Conservation (phyloP, 2,797 vertebrate genomes). For the Taeniopygia guttata region DNA sequence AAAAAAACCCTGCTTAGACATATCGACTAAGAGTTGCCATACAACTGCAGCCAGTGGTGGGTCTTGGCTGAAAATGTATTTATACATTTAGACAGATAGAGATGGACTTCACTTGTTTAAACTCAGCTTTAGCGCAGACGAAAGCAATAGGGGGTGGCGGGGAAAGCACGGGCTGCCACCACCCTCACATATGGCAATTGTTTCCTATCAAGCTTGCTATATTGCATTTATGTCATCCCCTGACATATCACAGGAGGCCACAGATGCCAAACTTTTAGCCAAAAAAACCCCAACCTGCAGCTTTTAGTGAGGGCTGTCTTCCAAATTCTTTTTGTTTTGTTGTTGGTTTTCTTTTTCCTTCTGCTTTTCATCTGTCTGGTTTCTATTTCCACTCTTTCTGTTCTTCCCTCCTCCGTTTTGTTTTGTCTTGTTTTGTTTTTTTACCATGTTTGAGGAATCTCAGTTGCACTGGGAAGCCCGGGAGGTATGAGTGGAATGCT, state of each 20-base stretch:
- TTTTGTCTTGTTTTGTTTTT: constrained; percentile 51
- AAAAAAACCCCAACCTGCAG: background rate
- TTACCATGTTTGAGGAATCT: constrained; percentile 42
- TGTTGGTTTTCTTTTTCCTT: constrained; percentile 25
- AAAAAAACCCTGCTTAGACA: background rate
- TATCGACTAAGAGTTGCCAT: constrained; percentile 21
- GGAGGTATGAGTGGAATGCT: constrained; percentile 71
- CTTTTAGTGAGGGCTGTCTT: constrained; percentile 2
- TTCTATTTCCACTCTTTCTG: background rate
- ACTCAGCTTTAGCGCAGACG: constrained; percentile 46
- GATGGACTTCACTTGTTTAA: constrained; percentile 60
- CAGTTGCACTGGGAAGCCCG: constrained; percentile 39
- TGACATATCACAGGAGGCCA: constrained; percentile 34
- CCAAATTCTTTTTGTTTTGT: constrained; percentile 22
- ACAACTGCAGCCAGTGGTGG: constrained; percentile 41
- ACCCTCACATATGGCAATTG: constrained; percentile 60
- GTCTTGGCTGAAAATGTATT: constrained; percentile 49
- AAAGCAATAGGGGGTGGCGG: constrained; percentile 39
- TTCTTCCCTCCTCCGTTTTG: background rate
- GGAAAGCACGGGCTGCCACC: constrained; percentile 43
- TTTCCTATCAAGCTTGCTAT: constrained; percentile 32
- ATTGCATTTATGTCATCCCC: constrained; percentile 29
- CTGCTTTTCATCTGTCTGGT: constrained; percentile 18
- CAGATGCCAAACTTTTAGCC: background rate
- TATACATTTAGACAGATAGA: constrained; percentile 45